Evolutionary conservation across 2,888 invertebrate species (phyloP), one percentile per base, ranked within the genome.

Genomic region (Ommatoiulus sabulosus): DNA sequence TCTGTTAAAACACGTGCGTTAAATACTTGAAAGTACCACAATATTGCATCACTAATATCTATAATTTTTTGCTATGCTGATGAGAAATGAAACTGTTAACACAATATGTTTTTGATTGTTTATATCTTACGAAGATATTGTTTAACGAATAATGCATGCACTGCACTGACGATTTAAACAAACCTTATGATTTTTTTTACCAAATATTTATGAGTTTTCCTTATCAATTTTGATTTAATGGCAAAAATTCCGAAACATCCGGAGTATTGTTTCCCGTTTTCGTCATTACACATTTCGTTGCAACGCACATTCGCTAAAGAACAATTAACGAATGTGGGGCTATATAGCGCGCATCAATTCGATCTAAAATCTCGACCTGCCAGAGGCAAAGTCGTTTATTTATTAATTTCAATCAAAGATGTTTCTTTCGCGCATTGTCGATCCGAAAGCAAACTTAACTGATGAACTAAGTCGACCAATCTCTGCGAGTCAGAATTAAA

Each of bases 331-430:
- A n/a, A 72, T 72, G 72, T 72, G 72, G 72, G 72, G 24, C 10
- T 10, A 12, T 48, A 48, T 48, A 48, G 48, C 12, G 72, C 24
- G 24, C 72, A 72, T 72, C 72, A 72, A 72, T 72, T 72, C n/a
- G 12, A 72, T 72, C 72, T 24, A 24, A 72, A 72, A 72, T 8
- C 72, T 72, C 72, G 24, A 72, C 10, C 24, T 24, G 72, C 72
- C 24, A 24, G 10, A 24, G 72, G 72, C 72, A n/a, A 24, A 72
- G 72, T 72, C 72, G 72, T 72, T 72, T 72, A 72, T 72, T 72
- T 72, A 72, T 72, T 72, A 72, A 72, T 72, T 72, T 72, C 72
- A 72, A 72, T 72, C 72, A 72, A 72, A 72, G 72, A 72, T 72
- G 72, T 72, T 72, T 72, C 72, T 24, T 72, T 72, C 24, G 72